Base-by-base conservation (phyloP, 2,888 invertebrate species). In the Pseudococcus longispinus region DNA sequence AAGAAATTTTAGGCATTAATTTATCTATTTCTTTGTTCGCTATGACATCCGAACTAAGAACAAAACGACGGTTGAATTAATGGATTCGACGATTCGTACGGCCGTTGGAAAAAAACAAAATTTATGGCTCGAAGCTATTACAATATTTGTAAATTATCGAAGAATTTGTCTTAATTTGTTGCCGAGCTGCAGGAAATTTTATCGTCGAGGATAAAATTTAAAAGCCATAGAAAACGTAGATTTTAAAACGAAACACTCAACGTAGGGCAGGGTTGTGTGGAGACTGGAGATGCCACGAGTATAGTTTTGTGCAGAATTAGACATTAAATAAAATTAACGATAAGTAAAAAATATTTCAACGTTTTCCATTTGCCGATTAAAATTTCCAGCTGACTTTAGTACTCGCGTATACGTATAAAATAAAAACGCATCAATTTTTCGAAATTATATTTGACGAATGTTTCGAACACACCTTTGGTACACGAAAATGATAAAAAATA, bases 241-340 rank as follows among this genome's bases (percentile, higher is more conserved):
- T 37, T 37, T 37, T 4, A 37, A 37, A 29, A 29, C 9, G 26
- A 70, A 18, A 20, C 15, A 70, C 18, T 70, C 18, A 23, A 23
- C 23, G 23, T 0, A n/a, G 55, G n/a, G n/a, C n/a, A 13, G n/a
- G 51, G n/a, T 60, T 23, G 60, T 55, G n/a, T 23, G 60, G 60
- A 6, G 18, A 4, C 4, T 51, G n/a, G 4, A n/a, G 9, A 60
- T 23, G 23, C 15, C n/a, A n/a, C 55, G 18, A 55, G 65, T 65
- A 37, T 6, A 26, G 70, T 70, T 29, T 70, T 13, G 60, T 60
- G 20, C 23, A 29, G 70, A 70, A 70, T 70, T 70, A 70, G 70
- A 29, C 70, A 70, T 70, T 70, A 70, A 70, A 70, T 70, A 70
- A 70, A 70, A 70, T 70, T 70, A 70, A 70, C 70, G 70, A 70